Evolutionary conservation across 2,888 invertebrate genomes (phyloP).

Genomic region (Ametastegia equiseti): DNA sequence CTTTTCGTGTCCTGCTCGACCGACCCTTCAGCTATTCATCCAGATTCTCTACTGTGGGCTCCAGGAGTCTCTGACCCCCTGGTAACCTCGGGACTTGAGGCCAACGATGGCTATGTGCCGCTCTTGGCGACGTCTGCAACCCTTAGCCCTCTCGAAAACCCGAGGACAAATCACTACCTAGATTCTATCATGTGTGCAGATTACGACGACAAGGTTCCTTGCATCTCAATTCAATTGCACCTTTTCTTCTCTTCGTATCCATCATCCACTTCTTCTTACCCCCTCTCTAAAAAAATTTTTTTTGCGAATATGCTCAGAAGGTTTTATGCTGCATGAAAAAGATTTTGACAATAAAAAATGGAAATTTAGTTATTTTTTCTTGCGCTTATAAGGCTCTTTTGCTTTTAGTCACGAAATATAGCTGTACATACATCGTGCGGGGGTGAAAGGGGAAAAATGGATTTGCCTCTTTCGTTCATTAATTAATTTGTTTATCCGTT

Average conservation of each 20-base stretch:
- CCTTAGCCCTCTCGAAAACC: not conserved
- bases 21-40: constrained; percentile 46
- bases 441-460: no score
- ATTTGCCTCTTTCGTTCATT: no score
- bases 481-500: no score
- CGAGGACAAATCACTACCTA: constrained; percentile 17
- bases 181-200: constrained; percentile 29
- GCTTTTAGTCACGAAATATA: no score
- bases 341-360: no score
- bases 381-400: no score
- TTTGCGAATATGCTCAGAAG: no score
- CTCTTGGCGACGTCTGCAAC: constrained; percentile 1
- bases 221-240: constrained; percentile 21
- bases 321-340: no score
- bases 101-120: constrained; percentile 22
- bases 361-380: no score
- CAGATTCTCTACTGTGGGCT: constrained; percentile 37
- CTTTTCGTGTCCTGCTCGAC: constrained; percentile 47
- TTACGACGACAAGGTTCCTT: constrained; percentile 2
- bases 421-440: no score
- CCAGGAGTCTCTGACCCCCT: constrained; percentile 32
- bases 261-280: not conserved
- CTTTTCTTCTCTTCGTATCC: not conserved
- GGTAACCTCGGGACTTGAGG: constrained; percentile 16
- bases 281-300: not conserved